These are phyloP conservation scores for Leptosomus discolor DNA, from an alignment of 2,113 vertebrate genomes.

Conservation along the genomic window DNA sequence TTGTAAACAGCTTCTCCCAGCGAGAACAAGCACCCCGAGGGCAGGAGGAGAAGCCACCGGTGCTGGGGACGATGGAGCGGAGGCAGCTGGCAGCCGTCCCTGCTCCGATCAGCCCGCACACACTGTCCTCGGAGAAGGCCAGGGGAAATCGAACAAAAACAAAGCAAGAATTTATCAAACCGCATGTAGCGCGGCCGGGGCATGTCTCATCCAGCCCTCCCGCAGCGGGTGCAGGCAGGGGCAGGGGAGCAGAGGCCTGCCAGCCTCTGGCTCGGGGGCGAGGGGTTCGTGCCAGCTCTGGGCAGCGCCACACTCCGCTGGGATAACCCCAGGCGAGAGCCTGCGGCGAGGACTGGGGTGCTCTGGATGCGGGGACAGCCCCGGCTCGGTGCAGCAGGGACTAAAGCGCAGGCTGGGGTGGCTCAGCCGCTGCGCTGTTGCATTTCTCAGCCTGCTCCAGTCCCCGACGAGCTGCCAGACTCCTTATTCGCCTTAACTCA, in stretches of 20 bases:
- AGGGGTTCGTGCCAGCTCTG: not conserved
- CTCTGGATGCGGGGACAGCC: not conserved
- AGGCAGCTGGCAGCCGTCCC: not conserved
- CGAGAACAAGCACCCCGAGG: fast-evolving
- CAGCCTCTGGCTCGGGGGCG: fast-evolving
- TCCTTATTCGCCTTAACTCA: not conserved
- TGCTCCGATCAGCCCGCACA: not conserved
- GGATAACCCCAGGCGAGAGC: not conserved
- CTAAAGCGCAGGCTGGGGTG: fast-evolving
- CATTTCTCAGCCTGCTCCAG: not conserved
- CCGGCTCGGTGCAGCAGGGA: fast-evolving
- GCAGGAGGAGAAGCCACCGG: not conserved
- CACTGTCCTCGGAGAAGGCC: not conserved
- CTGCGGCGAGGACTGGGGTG: fast-evolving
- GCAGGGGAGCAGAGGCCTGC: not conserved
- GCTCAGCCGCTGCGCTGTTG: fast-evolving
- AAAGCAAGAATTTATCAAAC: not conserved
- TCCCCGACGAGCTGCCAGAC: not conserved
- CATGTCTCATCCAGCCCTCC: not conserved
- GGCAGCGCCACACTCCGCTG: not conserved
- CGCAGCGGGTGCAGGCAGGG: not conserved
- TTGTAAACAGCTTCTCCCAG: fast-evolving
- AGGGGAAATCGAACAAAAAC: not conserved
- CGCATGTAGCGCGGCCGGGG: not conserved
- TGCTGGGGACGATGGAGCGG: not conserved